A percentile compares a stretch with the other conserved stretches of the same genome.
Conservation (phyloP, 2,113 vertebrate species). For the Nothobranchius furzeri region DNA sequence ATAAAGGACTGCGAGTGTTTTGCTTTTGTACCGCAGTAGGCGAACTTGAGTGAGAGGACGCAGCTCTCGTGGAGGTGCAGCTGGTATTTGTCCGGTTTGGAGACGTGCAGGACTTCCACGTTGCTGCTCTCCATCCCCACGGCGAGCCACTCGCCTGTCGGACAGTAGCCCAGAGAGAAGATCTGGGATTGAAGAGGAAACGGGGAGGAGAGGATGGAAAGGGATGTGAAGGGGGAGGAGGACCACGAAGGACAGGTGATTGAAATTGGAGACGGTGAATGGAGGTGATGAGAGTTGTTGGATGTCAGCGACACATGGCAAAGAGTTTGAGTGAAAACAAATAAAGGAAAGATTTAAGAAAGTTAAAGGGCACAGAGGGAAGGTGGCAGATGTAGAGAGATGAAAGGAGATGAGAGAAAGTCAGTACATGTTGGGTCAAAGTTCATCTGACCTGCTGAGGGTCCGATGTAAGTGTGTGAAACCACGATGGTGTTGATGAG, state of each 20-base stretch:
- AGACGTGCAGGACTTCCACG: constrained; percentile 82
- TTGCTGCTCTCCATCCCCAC: constrained; percentile 86
- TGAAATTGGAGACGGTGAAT: constrained; percentile 8
- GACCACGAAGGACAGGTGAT: constrained; percentile 25
- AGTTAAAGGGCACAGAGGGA: constrained; percentile 1
- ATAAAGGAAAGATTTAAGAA: not conserved
- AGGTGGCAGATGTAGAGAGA: constrained; percentile 17
- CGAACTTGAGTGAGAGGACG: constrained; percentile 83
- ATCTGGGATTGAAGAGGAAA: constrained; percentile 48
- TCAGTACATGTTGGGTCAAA: constrained; percentile 56
- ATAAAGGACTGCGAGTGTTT: not conserved
- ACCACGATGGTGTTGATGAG: not conserved
- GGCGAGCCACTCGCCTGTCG: constrained; percentile 81
- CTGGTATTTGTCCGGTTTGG: constrained; percentile 75
- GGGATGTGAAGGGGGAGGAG: not conserved
- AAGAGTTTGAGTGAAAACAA: not conserved
- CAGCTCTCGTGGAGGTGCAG: constrained; percentile 79
- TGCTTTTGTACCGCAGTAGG: constrained; percentile 73
- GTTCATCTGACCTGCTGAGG: constrained; percentile 55
- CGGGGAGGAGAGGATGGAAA: not conserved
- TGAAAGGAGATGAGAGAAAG: constrained; percentile 31
- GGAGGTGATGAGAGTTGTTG: constrained; percentile 13
- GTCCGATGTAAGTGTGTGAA: constrained; percentile 15
- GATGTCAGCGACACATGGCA: not conserved
- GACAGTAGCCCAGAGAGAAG: constrained; percentile 82